Evolutionary conservation across 2,888 invertebrate species (phyloP), one percentile per base, ranked within the genome.

Genomic region (Eudasyphora cyanicolor): DNA sequence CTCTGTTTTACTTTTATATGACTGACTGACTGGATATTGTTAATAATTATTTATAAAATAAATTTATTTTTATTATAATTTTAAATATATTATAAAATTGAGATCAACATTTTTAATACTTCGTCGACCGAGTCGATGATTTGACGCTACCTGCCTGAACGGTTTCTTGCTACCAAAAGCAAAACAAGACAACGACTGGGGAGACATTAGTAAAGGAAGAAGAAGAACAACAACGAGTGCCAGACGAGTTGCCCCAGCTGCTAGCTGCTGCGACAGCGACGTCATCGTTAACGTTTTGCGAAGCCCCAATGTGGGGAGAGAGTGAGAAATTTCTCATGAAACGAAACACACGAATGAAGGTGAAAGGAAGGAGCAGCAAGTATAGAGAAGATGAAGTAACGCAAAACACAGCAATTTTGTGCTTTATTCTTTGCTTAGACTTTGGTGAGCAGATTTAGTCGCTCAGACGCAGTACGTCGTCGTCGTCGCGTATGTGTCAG

Each of bases 391-490:
- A 67, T 42, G 67, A 67, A 67, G 67, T 67, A 67, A 67, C 67
- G 42, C 42, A 76, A 78, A 38, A 57, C 24, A 49, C 45, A 45
- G 12, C 45, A 45, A 71, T 24, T 71, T 64, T 42, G 42, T 67
- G 67, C 24, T 21, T 42, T 67, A 67, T 21, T 51, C 70, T 70
- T 62, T 84, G 38, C 12, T 14, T n/a, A 60, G 17, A 19, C 71
- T 78, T 69, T 82, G 60, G 60, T 38, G 79, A 82, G 81, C 71
- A 81, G 64, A 76, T 84, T 82, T 84, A 76, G 82, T 76, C 27
- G 82, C 84, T 84, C 84, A 84, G 84, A 82, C 84, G 84, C 82
- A 84, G 78, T 84, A 79, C 78, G 78, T 79, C 84, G 78, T 82
- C 82, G 78, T 79, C 78, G 80, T 80, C 82, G 77, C 80, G 78